Conservation (phyloP, 2,888 invertebrate species). For the Acleris laterana region DNA sequence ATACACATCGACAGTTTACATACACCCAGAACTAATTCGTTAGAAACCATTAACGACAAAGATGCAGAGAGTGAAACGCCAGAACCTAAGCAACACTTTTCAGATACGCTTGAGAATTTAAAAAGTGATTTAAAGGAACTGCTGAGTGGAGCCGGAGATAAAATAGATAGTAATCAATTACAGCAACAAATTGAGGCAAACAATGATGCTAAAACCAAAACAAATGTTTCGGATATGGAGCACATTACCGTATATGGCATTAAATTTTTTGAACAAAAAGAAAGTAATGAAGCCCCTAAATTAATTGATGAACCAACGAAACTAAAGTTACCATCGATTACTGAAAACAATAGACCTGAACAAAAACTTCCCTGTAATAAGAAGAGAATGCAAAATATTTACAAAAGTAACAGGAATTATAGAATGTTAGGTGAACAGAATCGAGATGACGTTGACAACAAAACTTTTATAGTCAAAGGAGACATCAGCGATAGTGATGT, state of each 20-base stretch:
- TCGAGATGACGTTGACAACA: constrained; percentile 58
- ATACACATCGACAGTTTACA: constrained; percentile 60
- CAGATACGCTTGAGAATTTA: constrained; percentile 66
- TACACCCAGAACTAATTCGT: constrained; percentile 71
- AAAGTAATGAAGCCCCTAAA: constrained; percentile 33
- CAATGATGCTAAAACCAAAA: constrained; percentile 44
- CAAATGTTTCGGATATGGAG: constrained; percentile 68
- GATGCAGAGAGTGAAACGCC: constrained; percentile 36
- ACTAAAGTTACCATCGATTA: constrained; percentile 70
- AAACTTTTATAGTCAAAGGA: constrained; percentile 68
- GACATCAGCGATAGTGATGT: constrained; percentile 63
- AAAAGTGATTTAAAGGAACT: constrained; percentile 69
- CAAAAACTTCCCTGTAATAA: constrained; percentile 53
- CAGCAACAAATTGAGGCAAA: constrained; percentile 43
- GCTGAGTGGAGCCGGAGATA: constrained; percentile 55
- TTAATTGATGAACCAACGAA: constrained; percentile 41
- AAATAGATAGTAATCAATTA: constrained; percentile 41
- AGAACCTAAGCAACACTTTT: constrained; percentile 55
- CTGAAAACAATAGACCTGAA: constrained; percentile 61
- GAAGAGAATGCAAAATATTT: constrained; percentile 59
- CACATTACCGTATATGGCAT: constrained; percentile 73
- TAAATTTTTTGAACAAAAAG: constrained; percentile 57
- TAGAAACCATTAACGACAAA: constrained; percentile 62
- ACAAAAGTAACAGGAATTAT: constrained; percentile 60
- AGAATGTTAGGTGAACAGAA: constrained; percentile 64